Base-by-base conservation (phyloP, 1,140 invertebrate genomes). In the Drosophila sucinea region DNA sequence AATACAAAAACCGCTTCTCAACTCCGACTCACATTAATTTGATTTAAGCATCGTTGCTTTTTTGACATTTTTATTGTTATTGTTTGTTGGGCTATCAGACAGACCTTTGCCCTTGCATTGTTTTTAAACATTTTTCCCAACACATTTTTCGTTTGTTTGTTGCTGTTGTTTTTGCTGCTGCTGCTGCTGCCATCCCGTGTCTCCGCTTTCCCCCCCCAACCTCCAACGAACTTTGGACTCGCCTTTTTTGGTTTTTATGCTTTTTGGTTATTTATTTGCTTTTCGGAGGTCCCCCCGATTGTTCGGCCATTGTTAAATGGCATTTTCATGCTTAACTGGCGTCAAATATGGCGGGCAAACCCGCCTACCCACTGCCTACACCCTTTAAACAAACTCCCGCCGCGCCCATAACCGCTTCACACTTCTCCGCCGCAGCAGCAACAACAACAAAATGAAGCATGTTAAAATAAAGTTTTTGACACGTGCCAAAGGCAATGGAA, bases 261-360 rank as follows among this genome's bases (percentile, higher is more conserved):
- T 69, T 87, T 73, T 47, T 73, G 79, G 81, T 89, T 77, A 87
- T 89, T 89, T 87, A 89, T 87, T 80, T 80, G 73, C 32, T 71
- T 71, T 65, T 69, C 17, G 44, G 35, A 44, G 55, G 11, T 55
- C 60, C 33, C 10, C 63, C 40, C 29, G 51, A 32, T 64, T 69
- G 44, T 51, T 51, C 23, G 58, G 72, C 76, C 79, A 77, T 82
- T 83, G 84, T 89, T 87, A 87, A 87, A 87, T 89, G 84, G 79
- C 84, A 87, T 83, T 87, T 87, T 87, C 83, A 87, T 87, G 83
- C 83, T 86, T 70, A 86, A 86, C 84, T 87, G 83, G 84, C 79
- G 83, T 87, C 83, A 87, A 89, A 87, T 86, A 87, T 86, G 83
- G 79, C 70, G 76, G 55, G 67, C 75, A 78, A 78, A 25, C 17